Base-by-base conservation (phyloP, 2,113 vertebrate genomes). In the Colinus virginianus region DNA sequence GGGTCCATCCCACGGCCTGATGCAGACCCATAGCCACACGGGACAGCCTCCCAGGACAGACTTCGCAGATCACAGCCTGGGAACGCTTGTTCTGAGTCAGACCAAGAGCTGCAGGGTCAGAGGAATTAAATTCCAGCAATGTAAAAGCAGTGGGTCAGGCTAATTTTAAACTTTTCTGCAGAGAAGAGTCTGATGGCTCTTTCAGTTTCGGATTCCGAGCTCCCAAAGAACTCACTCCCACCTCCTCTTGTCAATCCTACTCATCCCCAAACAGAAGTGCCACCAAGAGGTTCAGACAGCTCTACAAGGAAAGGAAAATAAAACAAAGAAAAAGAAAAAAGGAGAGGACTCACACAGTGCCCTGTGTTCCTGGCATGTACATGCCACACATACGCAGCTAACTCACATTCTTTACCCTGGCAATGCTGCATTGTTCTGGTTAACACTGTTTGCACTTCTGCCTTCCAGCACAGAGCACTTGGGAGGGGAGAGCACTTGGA, bases 321-420 rank as follows among this genome's bases (percentile, higher is more conserved):
- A 30, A 43, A 53, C 2, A 6, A 9, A 38, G 19, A 3, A 23
- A 25, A 3, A 23, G 4, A 23, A 25, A 3, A 2, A 42, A 77
- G 18, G 12, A 71, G 14, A 67, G 34, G 61, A 77, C 76, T 75
- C 23, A 40, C 61, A 43, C 6, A 0, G 70, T 89, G 84, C 67
- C 84, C 89, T 87, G 67, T 62, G 94, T 58, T 84, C 91, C 70
- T 56, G 45, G 46, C 2, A 3, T 30, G 79, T 81, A 87, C 93
- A 90, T 92, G 94, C 90, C 71, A 64, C 69, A 70, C 91, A 93
- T 89, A 86, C 0, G 36, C 69, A 87, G 89, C 82, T 78, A 91
- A 82, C 74, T 83, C 68, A 88, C 84, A 91, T 92, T 95, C 87
- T 81, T 96, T n/a, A 84, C 93, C 72, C 87, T 42, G 86, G 89